Percentiles rank a stretch among this genome's conserved stretches.
Conservation (phyloP, 2,888 invertebrate genomes). For the Mayetiola destructor region DNA sequence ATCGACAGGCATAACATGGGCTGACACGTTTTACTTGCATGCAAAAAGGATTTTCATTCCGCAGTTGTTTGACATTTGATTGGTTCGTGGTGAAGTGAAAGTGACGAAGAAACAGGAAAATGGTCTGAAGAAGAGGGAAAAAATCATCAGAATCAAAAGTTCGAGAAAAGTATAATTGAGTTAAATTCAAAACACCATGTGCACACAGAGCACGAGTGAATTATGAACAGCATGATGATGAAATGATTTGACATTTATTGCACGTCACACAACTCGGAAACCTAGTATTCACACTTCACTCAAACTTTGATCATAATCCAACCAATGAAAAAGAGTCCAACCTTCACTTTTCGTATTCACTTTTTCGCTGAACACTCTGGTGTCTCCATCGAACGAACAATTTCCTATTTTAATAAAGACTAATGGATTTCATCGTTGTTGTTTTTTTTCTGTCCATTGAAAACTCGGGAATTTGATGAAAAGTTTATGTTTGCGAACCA, state of each 20-base stretch:
- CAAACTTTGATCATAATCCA: neutral
- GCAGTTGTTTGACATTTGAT: slow-evolving; percentile 5
- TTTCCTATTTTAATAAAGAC: slow-evolving; percentile 10
- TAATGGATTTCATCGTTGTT: neutral
- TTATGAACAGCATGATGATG: neutral
- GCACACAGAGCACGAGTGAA: neutral
- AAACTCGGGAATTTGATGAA: too few relatives aligned
- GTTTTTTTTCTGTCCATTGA: too few relatives aligned
- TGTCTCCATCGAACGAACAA: neutral
- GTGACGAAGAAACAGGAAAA: neutral
- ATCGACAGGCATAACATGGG: too few relatives aligned
- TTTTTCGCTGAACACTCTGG: neutral
- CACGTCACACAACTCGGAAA: neutral
- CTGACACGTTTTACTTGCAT: too few relatives aligned
- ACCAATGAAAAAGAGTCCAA: neutral
- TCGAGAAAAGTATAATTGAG: slow-evolving; percentile 3
- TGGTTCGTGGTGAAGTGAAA: neutral
- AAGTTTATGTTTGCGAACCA: too few relatives aligned
- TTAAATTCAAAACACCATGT: slow-evolving; percentile 7
- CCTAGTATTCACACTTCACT: neutral
- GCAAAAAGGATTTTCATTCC: slow-evolving; percentile 10
- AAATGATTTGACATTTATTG: slow-evolving; percentile 12
- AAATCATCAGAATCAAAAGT: too few relatives aligned
- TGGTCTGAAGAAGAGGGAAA: too few relatives aligned
- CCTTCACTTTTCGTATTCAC: neutral